Percentiles rank a stretch among this genome's conserved stretches.
Evolutionary conservation across 2,888 invertebrate species (phyloP).

Genomic region (Bombylius major): DNA sequence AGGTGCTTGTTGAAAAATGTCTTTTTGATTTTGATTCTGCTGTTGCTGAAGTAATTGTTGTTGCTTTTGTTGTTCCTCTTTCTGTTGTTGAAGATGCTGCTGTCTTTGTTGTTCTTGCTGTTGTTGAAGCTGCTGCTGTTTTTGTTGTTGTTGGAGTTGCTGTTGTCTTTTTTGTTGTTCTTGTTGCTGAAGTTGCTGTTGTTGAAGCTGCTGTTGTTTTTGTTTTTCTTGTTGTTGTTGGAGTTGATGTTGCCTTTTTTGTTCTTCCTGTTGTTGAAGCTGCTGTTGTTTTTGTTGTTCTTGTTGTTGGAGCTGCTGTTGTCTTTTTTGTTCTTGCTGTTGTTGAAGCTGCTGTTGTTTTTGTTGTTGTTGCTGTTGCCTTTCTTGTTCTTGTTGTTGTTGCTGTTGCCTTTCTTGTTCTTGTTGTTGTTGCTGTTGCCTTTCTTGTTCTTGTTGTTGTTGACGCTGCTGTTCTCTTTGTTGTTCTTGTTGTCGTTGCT

Average conservation of each 20-base stretch:
- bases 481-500: background rate
- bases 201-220: background rate
- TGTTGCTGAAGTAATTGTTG: background rate
- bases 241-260: background rate
- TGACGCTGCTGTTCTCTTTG: too few species aligned
- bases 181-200: background rate
- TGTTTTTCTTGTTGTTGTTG: background rate
- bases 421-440: too few species aligned
- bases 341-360: too few species aligned
- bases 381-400: too few species aligned
- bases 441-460: too few species aligned
- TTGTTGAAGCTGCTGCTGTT: background rate
- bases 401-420: too few species aligned
- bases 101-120: background rate
- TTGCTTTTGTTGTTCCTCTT: background rate
- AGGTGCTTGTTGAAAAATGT: background rate
- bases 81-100: too few species aligned
- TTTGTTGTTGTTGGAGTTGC: background rate
- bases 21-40: background rate
- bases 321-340: too few species aligned
- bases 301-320: too few species aligned
- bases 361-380: too few species aligned
- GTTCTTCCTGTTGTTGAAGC: background rate
- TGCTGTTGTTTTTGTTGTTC: too few species aligned
- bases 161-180: background rate